Evolutionary conservation across 2,888 invertebrate species (phyloP), one percentile per base, ranked within the genome.

Genomic region (Hydrotaea diabolus): DNA sequence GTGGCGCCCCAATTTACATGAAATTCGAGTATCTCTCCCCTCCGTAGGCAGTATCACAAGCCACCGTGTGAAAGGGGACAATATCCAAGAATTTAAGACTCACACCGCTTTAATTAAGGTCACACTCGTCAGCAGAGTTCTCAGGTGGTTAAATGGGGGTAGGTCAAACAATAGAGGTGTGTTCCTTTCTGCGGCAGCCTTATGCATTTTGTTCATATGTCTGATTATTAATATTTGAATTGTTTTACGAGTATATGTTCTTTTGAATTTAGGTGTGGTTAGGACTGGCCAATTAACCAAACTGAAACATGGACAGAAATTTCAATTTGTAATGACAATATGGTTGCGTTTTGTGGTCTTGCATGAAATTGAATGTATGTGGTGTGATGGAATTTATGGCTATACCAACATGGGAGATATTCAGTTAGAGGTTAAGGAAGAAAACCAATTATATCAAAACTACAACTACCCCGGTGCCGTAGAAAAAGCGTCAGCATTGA

Each of bases 1-100:
- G 53, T 53, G 53, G 53, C 53, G 53, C 53, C 53, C 53, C 53
- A 53, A 53, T 53, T 53, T 53, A 53, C 17, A 53, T 53, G 53
- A 53, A n/a, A n/a, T 19, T 2, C 17, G 5, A 46, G 31, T 31
- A 31, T 2, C 39, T 11, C 2, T 13, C 39, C 39, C 39, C 39
- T 9, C 39, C 39, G 1, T 11, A 39, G 1, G 1, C 39, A 31
- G 31, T 31, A 31, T 31, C 31, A 2, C 3, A 39, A 8, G 4
- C 11, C 13, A 13, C 1, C 17, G 53, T 53, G 53, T 17, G 53
- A 53, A 53, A 39, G 31, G 19, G 53, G 53, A 53, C 53, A 7
- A 53, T 53, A 53, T 53, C 13, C 4, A n/a, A 1, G 19, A n/a
- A 19, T 53, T 53, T 53, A 53, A 15, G n/a, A 53, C 53, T 19